These are phyloP conservation scores for Indicator maculatus DNA, from an alignment of 2,113 vertebrate species.

Conservation along the genomic window DNA sequence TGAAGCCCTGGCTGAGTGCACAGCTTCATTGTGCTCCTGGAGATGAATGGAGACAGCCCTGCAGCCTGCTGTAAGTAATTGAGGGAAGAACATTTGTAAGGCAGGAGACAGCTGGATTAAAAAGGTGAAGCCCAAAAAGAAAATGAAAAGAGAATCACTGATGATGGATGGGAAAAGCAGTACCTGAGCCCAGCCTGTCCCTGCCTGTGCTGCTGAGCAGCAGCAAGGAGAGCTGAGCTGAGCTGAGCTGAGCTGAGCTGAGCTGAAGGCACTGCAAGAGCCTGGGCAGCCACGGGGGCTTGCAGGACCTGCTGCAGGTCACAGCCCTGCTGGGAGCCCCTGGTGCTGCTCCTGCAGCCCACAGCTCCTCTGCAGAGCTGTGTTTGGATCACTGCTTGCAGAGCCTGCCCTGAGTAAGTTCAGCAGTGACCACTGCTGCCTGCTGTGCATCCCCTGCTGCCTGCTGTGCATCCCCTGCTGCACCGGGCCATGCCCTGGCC, in stretches of 20 bases:
- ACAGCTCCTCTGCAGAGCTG: rapidly evolving
- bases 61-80: slow-evolving; percentile 10
- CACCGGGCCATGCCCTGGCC: neutral
- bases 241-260: slow-evolving; percentile 5
- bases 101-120: slow-evolving; percentile 60
- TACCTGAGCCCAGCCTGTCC: neutral
- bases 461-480: neutral
- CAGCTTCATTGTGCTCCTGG: neutral
- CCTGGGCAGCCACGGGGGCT: neutral
- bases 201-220: neutral
- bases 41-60: neutral
- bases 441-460: neutral
- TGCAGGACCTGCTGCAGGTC: neutral
- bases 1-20: neutral
- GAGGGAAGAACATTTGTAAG: slow-evolving; percentile 48
- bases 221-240: neutral
- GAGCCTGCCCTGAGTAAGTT: neutral
- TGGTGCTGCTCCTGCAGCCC: neutral
- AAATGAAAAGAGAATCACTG: slow-evolving; percentile 54
- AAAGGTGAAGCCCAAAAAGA: slow-evolving; percentile 54
- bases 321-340: neutral
- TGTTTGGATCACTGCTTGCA: neutral
- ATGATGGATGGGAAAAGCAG: slow-evolving; percentile 49
- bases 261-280: neutral
- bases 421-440: neutral